Base-by-base conservation (phyloP, 2,888 invertebrate genomes). In the Torymus auratus region DNA sequence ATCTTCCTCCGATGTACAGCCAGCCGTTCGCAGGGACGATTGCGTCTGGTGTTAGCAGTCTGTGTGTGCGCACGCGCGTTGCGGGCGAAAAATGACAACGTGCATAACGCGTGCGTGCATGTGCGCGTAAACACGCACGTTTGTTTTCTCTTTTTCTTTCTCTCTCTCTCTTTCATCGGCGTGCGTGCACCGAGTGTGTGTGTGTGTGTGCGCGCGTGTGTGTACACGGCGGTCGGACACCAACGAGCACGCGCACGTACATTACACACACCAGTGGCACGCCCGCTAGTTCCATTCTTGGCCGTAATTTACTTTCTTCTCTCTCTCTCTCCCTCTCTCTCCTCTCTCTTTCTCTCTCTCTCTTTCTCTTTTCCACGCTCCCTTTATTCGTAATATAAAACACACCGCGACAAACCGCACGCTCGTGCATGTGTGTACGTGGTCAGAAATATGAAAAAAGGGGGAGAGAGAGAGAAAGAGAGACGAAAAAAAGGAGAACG, bases 171-270 rank as follows among this genome's bases (percentile, higher is more conserved):
- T 50, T 13, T 55, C 10, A 20, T 23, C 56, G n/a, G 17, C 52
- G 79, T 73, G 74, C 64, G 58, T 61, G 4, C 23, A n/a, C 41
- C 74, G 79, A 69, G 74, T 74, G 58, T 61, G 4, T 61, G n/a
- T 41, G 28, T 69, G 28, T 62, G 64, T 79, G 50, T 74, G 64
- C 79, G 74, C 73, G 74, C 69, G 64, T 58, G 74, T 7, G 52
- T 56, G 73, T 79, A 74, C 73, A 69, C 79, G 64, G 73, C 64
- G 73, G 73, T 56, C 62, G 73, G 58, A 80, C 68, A 60, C 20
- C 20, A 20, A 72, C 61, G 58, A 15, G 56, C 72, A 28, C 72
- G 15, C 55, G 20, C 65, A 52, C 60, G 20, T 20, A 20, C 20
- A 20, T 20, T 1, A n/a, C 20, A 62, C 20, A 2, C 41, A 70